Percentiles rank a stretch among this genome's conserved stretches.
These are phyloP conservation scores for Platycheirus rosarum DNA, from an alignment of 2,888 invertebrate genomes.

Conservation along the genomic window DNA sequence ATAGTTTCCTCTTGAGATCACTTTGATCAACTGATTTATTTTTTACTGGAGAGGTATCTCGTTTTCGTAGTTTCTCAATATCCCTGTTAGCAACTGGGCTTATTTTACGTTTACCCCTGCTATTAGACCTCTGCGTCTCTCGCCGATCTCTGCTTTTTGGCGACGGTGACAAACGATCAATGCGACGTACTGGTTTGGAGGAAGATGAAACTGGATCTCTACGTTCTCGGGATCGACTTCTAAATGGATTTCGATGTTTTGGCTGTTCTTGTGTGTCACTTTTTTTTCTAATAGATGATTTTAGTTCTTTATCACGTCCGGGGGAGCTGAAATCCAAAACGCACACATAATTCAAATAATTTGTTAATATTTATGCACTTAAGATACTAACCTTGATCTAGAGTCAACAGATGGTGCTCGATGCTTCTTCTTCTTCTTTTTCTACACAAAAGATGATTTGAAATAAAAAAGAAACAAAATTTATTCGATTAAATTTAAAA, in stretches of 20 bases:
- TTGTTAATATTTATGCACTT: background rate
- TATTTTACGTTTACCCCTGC: conserved; percentile 42
- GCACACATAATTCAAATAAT: too few species aligned
- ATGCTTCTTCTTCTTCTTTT: conserved; percentile 85
- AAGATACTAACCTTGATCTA: conserved; percentile 83
- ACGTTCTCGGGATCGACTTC: conserved; percentile 79
- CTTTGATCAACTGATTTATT: conserved; percentile 35
- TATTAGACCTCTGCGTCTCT: conserved; percentile 23
- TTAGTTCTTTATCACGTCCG: conserved; percentile 52
- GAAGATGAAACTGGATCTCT: conserved; percentile 65
- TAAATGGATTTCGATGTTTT: conserved; percentile 76
- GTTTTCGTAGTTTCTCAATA: conserved; percentile 50
- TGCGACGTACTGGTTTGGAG: conserved; percentile 67
- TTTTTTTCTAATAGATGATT: conserved; percentile 67
- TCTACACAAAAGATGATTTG: conserved; percentile 59
- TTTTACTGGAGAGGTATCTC: conserved; percentile 33
- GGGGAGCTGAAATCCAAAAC: conserved; percentile 76
- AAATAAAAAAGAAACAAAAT: conserved; percentile 77
- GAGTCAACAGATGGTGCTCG: conserved; percentile 84
- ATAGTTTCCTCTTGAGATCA: conserved; percentile 57
- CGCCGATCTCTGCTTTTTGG: conserved; percentile 58
- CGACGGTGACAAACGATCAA: conserved; percentile 74
- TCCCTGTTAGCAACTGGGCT: conserved; percentile 56
- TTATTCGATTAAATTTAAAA: conserved; percentile 31
- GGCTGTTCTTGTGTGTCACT: conserved; percentile 40